phyloP scores from a whole-genome alignment of 2,113 vertebrate species.

The Leucopternis melanops region DNA sequence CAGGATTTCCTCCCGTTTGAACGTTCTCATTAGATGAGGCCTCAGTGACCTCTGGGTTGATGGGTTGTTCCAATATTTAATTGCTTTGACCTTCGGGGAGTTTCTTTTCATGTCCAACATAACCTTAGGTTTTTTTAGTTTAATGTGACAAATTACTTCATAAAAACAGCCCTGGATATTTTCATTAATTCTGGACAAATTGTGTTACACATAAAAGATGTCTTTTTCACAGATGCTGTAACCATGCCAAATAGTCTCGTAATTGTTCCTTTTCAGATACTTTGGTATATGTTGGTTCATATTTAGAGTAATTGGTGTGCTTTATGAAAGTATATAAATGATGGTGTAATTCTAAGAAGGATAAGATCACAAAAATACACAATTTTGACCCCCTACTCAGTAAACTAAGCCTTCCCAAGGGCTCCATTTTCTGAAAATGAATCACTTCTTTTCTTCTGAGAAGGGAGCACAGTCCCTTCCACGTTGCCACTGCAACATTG shows the following conservation, averaged over 20 bases:
- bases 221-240: constrained; percentile 47
- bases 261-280: constrained; percentile 37
- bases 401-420: not conserved
- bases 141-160: constrained; percentile 64
- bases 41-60: constrained; percentile 39
- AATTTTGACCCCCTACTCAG: not conserved
- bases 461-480: not conserved
- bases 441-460: not conserved
- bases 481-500: not conserved
- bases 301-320: constrained; percentile 17
- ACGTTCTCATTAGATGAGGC: constrained; percentile 61
- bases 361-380: not conserved
- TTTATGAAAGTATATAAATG: not conserved
- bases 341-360: not conserved
- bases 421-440: not conserved
- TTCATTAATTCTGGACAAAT: constrained; percentile 63
- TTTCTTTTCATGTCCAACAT: constrained; percentile 63
- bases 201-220: constrained; percentile 52
- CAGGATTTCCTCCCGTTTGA: constrained; percentile 53
- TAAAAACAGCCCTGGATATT: constrained; percentile 58
- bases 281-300: not conserved
- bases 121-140: constrained; percentile 50
- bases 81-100: constrained; percentile 58
- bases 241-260: constrained; percentile 6
- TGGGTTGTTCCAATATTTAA: constrained; percentile 61